Percentiles rank a stretch among this genome's conserved stretches.
Evolutionary conservation across 2,113 vertebrate genomes (phyloP).

Genomic region (Hippocampus mohnikei): DNA sequence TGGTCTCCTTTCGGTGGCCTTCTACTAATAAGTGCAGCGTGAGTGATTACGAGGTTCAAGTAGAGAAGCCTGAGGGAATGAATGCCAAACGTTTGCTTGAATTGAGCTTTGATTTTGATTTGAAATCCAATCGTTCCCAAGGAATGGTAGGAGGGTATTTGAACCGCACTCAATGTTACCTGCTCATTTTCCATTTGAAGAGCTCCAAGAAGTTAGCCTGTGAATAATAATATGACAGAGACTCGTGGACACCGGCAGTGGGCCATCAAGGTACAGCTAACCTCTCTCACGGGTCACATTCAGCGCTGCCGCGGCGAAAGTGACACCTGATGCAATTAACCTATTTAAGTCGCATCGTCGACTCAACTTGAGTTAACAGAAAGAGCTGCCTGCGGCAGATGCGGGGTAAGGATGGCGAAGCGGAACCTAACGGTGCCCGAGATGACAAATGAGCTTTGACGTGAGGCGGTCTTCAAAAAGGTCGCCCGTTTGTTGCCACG

Average conservation of each 20-base stretch:
- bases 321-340: slow-evolving; percentile 32
- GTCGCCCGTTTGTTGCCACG: slow-evolving; percentile 46
- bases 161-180: neutral
- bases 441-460: slow-evolving; percentile 44
- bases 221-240: neutral
- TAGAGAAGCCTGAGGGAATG: neutral
- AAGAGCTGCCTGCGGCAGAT: neutral
- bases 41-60: no score
- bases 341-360: slow-evolving; percentile 50
- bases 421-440: slow-evolving; percentile 31
- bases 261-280: slow-evolving; percentile 39
- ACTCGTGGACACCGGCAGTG: neutral
- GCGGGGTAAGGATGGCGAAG: slow-evolving; percentile 35
- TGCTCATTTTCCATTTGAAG: neutral
- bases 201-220: neutral
- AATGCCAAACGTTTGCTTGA: neutral
- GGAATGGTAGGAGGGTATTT: neutral
- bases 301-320: slow-evolving; percentile 29
- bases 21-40: neutral
- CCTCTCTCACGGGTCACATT: slow-evolving; percentile 44
- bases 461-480: slow-evolving; percentile 48
- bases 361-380: slow-evolving; percentile 20
- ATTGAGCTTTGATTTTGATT: no score
- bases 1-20: neutral
- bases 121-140: no score